Conservation (phyloP, 23 tunicate genomes). For the Trididemnum clinides region DNA sequence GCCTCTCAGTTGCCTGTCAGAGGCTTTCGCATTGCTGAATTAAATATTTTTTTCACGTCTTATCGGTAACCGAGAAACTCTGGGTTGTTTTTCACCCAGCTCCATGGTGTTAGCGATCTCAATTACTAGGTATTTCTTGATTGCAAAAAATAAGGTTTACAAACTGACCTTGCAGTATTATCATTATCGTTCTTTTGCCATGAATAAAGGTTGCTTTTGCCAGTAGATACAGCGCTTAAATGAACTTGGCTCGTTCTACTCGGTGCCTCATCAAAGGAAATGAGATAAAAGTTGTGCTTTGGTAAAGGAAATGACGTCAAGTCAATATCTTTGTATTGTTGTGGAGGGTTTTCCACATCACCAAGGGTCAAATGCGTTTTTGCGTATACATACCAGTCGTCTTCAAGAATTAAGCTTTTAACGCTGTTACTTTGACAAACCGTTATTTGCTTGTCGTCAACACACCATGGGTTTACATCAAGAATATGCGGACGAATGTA, state of each 20-base stretch:
- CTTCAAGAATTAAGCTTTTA: background rate
- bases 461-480: background rate
- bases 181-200: too few species aligned
- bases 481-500: conserved; percentile 3
- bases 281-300: background rate
- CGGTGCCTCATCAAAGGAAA: background rate
- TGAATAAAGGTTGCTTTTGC: background rate
- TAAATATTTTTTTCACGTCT: too few species aligned
- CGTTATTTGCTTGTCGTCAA: background rate
- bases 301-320: background rate
- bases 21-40: too few species aligned
- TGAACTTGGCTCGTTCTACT: background rate
- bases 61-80: too few species aligned
- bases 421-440: background rate
- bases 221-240: background rate
- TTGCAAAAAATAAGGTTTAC: too few species aligned
- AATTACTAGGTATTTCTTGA: too few species aligned
- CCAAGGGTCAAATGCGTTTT: background rate
- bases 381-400: background rate
- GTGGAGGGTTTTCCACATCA: background rate
- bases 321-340: background rate
- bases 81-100: too few species aligned
- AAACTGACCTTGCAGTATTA: too few species aligned
- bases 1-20: too few species aligned
- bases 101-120: too few species aligned